A percentile compares a stretch with the other conserved stretches of the same genome.
phyloP scores from a whole-genome alignment of 1,140 invertebrate species.

The Laupala kohalensis region DNA sequence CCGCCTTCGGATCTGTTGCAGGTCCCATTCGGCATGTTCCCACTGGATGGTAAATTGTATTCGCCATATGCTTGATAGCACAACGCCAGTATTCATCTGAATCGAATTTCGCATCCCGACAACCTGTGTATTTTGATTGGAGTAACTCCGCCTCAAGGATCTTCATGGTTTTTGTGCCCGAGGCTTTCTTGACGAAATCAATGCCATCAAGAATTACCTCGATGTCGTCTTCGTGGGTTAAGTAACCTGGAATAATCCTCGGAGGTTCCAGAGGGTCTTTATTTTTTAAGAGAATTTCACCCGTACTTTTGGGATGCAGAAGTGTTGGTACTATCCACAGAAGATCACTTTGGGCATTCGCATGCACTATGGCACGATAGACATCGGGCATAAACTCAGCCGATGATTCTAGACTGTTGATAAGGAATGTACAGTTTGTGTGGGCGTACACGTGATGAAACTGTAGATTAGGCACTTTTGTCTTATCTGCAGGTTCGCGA shows the following conservation, averaged over 20 bases:
- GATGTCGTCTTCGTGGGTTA: conserved; percentile 34
- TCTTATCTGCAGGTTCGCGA: conserved; percentile 20
- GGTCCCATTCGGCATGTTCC: conserved; percentile 37
- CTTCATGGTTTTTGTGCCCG: conserved; percentile 21
- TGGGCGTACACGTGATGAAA: conserved; percentile 17
- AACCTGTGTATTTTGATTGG: conserved; percentile 32
- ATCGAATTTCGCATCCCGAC: conserved; percentile 16
- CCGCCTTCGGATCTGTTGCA: conserved; percentile 20
- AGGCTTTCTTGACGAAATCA: conserved; percentile 26
- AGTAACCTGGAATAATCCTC: conserved; percentile 46
- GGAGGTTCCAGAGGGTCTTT: conserved; percentile 48
- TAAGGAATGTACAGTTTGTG: conserved; percentile 4
- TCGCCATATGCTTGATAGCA: conserved; percentile 19
- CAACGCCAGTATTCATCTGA: conserved; percentile 26
- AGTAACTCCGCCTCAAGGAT: conserved; percentile 16
- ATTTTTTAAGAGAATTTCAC: conserved; percentile 38
- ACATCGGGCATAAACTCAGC: neutral
- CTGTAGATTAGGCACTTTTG: conserved; percentile 24
- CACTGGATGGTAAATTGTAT: conserved; percentile 31
- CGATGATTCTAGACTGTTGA: neutral
- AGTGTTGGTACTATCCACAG: conserved; percentile 10
- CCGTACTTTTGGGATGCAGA: conserved; percentile 39
- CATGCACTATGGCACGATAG: neutral
- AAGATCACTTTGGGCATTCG: neutral
- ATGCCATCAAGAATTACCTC: conserved; percentile 33